phyloP scores from a whole-genome alignment of 2,888 invertebrate genomes.

The Oscheius sp. region DNA sequence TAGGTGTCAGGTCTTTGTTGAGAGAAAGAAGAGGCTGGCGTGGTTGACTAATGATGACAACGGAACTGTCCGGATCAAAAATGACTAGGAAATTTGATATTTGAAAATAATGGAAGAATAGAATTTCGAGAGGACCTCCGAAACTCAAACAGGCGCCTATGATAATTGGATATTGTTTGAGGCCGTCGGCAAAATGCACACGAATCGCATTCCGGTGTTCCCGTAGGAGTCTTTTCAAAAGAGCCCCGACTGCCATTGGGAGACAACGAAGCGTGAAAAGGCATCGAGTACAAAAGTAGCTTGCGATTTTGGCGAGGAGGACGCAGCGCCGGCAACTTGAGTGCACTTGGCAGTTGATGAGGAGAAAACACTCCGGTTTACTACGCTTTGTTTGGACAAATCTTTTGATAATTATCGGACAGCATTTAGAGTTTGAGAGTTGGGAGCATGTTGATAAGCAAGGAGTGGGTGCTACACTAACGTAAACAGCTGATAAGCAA shows the following conservation, averaged over 20 bases:
- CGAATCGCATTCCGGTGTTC: conserved; percentile 23
- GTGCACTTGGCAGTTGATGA: conserved; percentile 22
- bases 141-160: neutral
- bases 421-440: no score
- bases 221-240: neutral
- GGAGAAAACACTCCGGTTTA: conserved; percentile 23
- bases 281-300: no score
- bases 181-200: conserved; percentile 13
- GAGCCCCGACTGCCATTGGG: neutral
- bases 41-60: no score
- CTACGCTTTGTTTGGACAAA: neutral
- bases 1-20: no score
- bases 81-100: no score
- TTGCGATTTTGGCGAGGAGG: conserved; percentile 2
- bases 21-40: no score
- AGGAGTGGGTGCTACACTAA: neutral
- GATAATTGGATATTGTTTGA: conserved; percentile 32
- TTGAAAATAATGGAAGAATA: neutral
- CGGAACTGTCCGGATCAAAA: no score
- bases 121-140: neutral
- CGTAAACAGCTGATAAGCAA: neutral
- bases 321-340: neutral
- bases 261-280: conserved; percentile 3
- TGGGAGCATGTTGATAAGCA: neutral
- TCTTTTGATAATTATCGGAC: no score